Evolutionary conservation across 2,888 invertebrate genomes (phyloP), one percentile per base, ranked within the genome.

Genomic region (Lysandra coridon): DNA sequence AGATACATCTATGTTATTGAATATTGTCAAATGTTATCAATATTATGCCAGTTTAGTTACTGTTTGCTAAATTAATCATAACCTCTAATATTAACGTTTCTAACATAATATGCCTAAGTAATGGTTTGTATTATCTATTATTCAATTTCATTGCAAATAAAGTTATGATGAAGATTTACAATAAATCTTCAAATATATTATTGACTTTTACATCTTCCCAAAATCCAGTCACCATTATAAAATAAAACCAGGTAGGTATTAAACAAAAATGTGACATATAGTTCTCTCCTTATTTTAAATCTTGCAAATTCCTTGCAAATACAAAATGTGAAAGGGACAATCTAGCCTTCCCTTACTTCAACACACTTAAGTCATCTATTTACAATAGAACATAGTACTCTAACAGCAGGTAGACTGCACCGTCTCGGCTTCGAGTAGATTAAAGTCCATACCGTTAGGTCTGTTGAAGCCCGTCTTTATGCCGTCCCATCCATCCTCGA

Each of bases 401-500:
- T 93, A 98, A 95, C 98, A 99, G 95, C 98, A 99, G 83, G 98
- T 97, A 74, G 97, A 97, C 88, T 97, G 97, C 79, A 98, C 98
- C 1, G 98, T 97, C 91, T 98, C 98, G 0, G 98, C 98, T 91
- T 98, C 98, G 75, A 97, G 96, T 82, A 98, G 95, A 92, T 98
- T 97, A 88, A 97, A 97, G 91, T 98, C 98, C 89, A 97, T 94
- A 81, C 97, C 97, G 82, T 97, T 97, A 40, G 97, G 97, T 84
- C 97, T 92, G 83, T 97, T 96, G 91, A 98, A 98, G 44, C 99
- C 99, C 57, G 98, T 97, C 91, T 99, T 99, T 79, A 99, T 98
- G 5, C 99, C 99, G 87, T 99, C 99, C 99, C 99, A 99, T 17
- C 98, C 99, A 82, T 99, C 99, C 87, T 98, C 98, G 1, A 98